A percentile compares a stretch with the other conserved stretches of the same genome.
These are phyloP conservation scores for Gadopsis bispinosus DNA, from an alignment of 2,797 vertebrate genomes.

Conservation along the genomic window DNA sequence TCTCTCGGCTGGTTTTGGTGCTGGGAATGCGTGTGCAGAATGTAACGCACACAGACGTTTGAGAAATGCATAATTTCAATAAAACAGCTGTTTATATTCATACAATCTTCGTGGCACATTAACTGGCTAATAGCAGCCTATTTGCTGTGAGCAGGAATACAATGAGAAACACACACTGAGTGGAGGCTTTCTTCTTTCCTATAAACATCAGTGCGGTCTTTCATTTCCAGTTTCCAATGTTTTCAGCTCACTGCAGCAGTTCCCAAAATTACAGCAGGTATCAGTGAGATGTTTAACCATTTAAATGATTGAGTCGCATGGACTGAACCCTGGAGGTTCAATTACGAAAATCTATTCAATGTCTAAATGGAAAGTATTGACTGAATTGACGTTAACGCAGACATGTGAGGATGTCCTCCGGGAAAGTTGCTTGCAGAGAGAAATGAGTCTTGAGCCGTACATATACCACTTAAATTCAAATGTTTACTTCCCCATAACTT, in stretches of 20 bases:
- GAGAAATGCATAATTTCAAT: conserved; percentile 36
- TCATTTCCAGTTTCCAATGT: conserved; percentile 45
- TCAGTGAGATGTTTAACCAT: conserved; percentile 64
- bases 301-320: conserved; percentile 55
- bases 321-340: conserved; percentile 62
- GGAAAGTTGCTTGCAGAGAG: conserved; percentile 47
- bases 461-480: background rate
- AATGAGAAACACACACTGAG: conserved; percentile 5
- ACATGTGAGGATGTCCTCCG: conserved; percentile 57
- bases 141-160: conserved; percentile 43
- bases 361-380: conserved; percentile 77
- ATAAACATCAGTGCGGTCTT: conserved; percentile 17
- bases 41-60: conserved; percentile 12
- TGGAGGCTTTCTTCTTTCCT: background rate
- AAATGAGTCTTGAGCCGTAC: conserved; percentile 11
- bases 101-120: conserved; percentile 35
- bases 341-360: conserved; percentile 71
- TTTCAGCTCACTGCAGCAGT: conserved; percentile 48
- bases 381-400: conserved; percentile 58
- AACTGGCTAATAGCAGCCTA: conserved; percentile 29
- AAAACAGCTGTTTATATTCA: conserved; percentile 48
- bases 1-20: conserved; percentile 29
- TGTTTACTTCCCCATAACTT: conserved; percentile 3
- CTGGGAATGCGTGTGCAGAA: conserved; percentile 31
- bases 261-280: conserved; percentile 57